A percentile compares a stretch with the other conserved stretches of the same genome.
Conservation (phyloP, 2,797 vertebrate genomes). For the Ctenopoma kingsleyae region DNA sequence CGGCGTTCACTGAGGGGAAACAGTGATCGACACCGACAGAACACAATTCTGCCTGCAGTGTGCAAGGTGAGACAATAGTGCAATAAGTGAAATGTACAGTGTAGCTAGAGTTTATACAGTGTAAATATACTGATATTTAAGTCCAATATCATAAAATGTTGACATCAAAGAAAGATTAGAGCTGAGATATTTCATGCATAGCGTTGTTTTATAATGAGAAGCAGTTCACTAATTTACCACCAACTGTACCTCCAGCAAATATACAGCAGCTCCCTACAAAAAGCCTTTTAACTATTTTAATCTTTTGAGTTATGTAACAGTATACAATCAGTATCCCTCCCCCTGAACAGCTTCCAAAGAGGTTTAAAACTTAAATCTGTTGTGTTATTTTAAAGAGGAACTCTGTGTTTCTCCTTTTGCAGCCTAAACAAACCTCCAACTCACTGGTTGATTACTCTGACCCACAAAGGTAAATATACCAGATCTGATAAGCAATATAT, state of each 20-base stretch:
- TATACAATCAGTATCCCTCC: conserved; percentile 13
- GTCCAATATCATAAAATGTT: neutral
- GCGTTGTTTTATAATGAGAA: conserved; percentile 9
- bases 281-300: conserved; percentile 56
- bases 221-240: conserved; percentile 12
- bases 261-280: conserved; percentile 24
- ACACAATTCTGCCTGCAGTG: conserved; percentile 76
- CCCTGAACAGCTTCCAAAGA: neutral
- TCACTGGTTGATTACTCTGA: conserved; percentile 87
- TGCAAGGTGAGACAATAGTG: conserved; percentile 82
- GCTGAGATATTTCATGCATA: neutral
- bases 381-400: conserved; percentile 37
- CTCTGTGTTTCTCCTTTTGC: conserved; percentile 72
- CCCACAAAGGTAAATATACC: conserved; percentile 89
- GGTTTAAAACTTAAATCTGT: neutral
- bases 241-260: conserved; percentile 11
- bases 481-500: neutral
- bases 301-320: conserved; percentile 46
- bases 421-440: conserved; percentile 85
- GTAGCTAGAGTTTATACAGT: neutral
- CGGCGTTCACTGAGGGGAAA: conserved; percentile 68
- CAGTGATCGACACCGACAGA: conserved; percentile 73
- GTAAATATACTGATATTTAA: conserved; percentile 2
- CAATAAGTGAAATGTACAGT: neutral
- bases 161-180: neutral